Conservation (phyloP, 2,888 invertebrate species). For the Coleophora flavipennella region DNA sequence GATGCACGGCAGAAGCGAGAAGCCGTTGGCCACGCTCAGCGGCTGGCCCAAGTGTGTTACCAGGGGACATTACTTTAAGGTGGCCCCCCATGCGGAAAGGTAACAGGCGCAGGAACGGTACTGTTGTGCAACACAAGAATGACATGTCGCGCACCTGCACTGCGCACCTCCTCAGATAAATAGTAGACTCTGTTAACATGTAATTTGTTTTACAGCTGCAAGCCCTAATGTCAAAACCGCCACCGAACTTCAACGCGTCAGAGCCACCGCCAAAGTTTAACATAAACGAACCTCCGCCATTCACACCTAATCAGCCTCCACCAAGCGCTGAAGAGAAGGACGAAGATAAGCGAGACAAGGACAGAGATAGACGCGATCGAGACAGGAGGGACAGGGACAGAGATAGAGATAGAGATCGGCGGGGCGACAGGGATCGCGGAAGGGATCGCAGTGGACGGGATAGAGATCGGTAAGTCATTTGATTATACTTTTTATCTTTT, state of each 20-base stretch:
- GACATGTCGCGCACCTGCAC: too few relatives aligned
- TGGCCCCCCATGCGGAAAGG: too few relatives aligned
- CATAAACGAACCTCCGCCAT: constrained; percentile 37
- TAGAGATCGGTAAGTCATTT: constrained; percentile 15
- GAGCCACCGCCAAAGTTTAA: constrained; percentile 58
- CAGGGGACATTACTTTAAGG: too few relatives aligned
- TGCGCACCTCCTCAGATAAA: too few relatives aligned
- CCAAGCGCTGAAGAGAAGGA: constrained; percentile 34
- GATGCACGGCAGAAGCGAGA: too few relatives aligned
- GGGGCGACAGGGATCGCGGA: constrained; percentile 27
- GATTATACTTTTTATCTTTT: neutral
- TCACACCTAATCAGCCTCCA: constrained; percentile 35
- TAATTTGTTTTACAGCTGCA: constrained; percentile 50
- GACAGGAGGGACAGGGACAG: constrained; percentile 20
- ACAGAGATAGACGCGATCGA: constrained; percentile 13
- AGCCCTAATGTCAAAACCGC: constrained; percentile 65
- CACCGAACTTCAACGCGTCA: constrained; percentile 58
- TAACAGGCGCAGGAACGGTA: too few relatives aligned
- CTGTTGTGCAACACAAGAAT: too few relatives aligned
- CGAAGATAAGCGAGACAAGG: constrained; percentile 32
- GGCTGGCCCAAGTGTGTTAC: too few relatives aligned
- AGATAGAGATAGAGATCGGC: constrained; percentile 18
- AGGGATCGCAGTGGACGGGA: constrained; percentile 12
- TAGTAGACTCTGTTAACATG: neutral
- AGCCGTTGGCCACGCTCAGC: too few relatives aligned